Evolutionary conservation across 2,113 vertebrate genomes (phyloP).

Genomic region (Platysteira castanea): DNA sequence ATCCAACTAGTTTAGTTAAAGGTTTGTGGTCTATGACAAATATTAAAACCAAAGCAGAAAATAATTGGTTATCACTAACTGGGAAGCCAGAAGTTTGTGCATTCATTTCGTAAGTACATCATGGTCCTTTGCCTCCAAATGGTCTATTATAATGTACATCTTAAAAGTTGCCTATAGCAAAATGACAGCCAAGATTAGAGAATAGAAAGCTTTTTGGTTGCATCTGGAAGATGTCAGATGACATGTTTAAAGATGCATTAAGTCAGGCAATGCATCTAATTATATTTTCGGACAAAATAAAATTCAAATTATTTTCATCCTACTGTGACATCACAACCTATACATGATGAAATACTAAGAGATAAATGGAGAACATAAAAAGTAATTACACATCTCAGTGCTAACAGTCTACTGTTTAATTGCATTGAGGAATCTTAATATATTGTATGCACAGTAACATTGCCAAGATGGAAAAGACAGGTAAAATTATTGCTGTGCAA

Average conservation of each 20-base stretch:
- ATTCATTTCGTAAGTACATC: constrained; percentile 13
- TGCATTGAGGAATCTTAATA: not conserved
- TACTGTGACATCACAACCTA: not conserved
- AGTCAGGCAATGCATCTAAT: not conserved
- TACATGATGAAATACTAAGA: not conserved
- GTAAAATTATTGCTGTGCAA: not conserved
- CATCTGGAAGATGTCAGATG: not conserved
- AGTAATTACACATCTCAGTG: constrained; percentile 13
- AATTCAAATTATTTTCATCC: not conserved
- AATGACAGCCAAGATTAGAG: not conserved
- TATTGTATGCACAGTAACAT: not conserved
- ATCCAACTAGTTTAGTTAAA: not conserved
- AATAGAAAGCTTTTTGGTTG: not conserved
- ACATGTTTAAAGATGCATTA: not conserved
- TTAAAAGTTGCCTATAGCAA: constrained; percentile 1
- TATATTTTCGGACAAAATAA: not conserved
- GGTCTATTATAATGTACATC: not conserved
- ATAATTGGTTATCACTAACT: not conserved
- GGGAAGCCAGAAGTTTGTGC: not conserved
- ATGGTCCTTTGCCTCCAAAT: not conserved
- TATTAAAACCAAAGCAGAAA: not conserved
- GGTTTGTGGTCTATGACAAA: not conserved
- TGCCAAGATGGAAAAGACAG: not conserved
- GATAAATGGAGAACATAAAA: constrained; percentile 19
- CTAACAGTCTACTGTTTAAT: constrained; percentile 20